phyloP scores from a whole-genome alignment of 1,140 invertebrate species.

The Dinothrombium tinctorium region DNA sequence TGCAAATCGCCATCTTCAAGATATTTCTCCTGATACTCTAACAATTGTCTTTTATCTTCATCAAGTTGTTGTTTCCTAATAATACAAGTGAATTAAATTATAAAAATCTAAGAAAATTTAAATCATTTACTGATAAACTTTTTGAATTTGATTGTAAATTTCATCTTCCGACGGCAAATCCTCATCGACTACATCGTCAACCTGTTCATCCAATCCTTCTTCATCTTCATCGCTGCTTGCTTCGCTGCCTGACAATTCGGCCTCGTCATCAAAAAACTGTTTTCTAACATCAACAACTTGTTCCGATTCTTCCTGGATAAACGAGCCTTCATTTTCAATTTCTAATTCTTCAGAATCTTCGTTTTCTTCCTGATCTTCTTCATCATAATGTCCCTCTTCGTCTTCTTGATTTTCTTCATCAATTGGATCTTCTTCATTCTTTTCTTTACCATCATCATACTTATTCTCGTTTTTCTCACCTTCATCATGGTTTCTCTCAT shows the following conservation, averaged over 20 bases:
- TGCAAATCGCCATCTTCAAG: constrained; percentile 67
- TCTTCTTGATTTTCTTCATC: constrained; percentile 41
- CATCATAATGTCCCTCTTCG: constrained; percentile 9
- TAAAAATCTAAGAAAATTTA: constrained; percentile 1
- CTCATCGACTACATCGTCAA: background rate
- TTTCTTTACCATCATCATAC: too few species aligned
- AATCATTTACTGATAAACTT: constrained; percentile 24
- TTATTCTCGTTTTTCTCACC: too few species aligned
- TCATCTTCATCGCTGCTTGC: constrained; percentile 30
- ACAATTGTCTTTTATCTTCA: constrained; percentile 50
- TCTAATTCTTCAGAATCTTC: too few species aligned
- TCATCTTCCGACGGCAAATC: constrained; percentile 15
- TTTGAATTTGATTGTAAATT: constrained; percentile 22
- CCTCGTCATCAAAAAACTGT: constrained; percentile 61
- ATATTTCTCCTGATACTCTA: constrained; percentile 47
- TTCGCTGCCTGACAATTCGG: constrained; percentile 59
- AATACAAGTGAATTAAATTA: constrained; percentile 5
- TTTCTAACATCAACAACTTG: constrained; percentile 18
- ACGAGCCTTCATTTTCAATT: too few species aligned
- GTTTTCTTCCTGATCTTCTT: too few species aligned
- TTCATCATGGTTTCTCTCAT: too few species aligned
- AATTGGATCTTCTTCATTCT: background rate
- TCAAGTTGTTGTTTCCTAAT: constrained; percentile 42
- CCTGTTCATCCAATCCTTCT: constrained; percentile 10
- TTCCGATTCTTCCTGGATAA: constrained; percentile 13